Percentiles rank a stretch among this genome's conserved stretches.
phyloP scores from a whole-genome alignment of 2,888 invertebrate species.

The Lamellibrachia columna region DNA sequence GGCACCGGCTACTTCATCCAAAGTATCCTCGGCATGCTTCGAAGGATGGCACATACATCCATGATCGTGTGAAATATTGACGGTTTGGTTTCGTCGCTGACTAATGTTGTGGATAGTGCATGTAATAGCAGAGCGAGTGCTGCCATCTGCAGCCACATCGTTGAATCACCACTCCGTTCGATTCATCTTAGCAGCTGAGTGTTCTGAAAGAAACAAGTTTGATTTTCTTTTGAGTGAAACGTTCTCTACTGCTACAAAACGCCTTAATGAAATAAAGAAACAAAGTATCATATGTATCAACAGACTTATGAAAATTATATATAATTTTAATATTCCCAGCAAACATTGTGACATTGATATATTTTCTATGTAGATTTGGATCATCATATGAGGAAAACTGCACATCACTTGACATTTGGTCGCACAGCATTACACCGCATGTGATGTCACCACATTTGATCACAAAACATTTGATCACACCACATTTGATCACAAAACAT shows the following conservation, averaged over 20 bases:
- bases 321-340: too few species aligned
- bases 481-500: too few species aligned
- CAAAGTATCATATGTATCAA: too few species aligned
- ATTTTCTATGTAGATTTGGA: too few species aligned
- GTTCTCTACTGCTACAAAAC: too few species aligned
- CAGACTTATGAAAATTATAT: too few species aligned
- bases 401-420: too few species aligned
- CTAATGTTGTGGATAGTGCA: constrained; percentile 18
- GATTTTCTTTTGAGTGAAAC: background rate
- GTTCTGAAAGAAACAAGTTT: constrained; percentile 20
- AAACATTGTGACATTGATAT: too few species aligned
- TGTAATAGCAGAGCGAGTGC: constrained; percentile 22
- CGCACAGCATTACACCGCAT: too few species aligned
- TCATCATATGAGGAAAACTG: too few species aligned
- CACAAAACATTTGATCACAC: background rate
- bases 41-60: background rate
- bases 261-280: too few species aligned
- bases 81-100: constrained; percentile 14
- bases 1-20: constrained; percentile 19
- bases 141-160: constrained; percentile 20
- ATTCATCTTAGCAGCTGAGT: constrained; percentile 20
- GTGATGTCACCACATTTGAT: too few species aligned
- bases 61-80: constrained; percentile 22
- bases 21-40: background rate
- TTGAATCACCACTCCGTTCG: constrained; percentile 21